Evolutionary conservation across 2,888 invertebrate genomes (phyloP).

Genomic region (Anthophora plumipes): DNA sequence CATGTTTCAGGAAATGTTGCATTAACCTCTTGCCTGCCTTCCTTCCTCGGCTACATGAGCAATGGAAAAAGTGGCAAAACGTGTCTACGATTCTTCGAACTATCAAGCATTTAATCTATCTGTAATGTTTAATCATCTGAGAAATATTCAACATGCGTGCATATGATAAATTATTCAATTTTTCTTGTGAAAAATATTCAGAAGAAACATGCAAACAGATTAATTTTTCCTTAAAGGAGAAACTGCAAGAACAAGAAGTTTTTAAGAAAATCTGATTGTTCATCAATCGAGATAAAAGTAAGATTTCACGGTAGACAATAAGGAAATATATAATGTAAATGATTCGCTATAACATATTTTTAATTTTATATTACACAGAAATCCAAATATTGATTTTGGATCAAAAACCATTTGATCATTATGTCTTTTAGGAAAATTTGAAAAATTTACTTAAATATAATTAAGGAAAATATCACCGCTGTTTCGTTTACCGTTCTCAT

Average conservation of each 20-base stretch:
- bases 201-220: background rate
- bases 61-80: slow-evolving; percentile 20
- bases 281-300: background rate
- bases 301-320: background rate
- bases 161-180: too few species aligned
- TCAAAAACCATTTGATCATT: background rate
- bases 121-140: background rate
- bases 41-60: slow-evolving; percentile 10
- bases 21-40: slow-evolving; percentile 62
- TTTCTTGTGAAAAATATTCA: too few species aligned
- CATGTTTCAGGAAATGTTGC: slow-evolving; percentile 74
- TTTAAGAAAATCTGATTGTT: background rate
- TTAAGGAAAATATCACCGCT: background rate
- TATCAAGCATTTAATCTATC: background rate
- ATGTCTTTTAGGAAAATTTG: background rate
- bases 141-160: too few species aligned
- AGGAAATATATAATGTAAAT: background rate
- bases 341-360: background rate
- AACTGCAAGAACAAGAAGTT: background rate
- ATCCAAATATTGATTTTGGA: background rate
- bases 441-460: background rate
- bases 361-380: background rate
- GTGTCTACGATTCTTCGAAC: slow-evolving; percentile 17
- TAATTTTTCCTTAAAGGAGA: background rate
- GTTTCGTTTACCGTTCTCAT: background rate